phyloP scores from a whole-genome alignment of 2,113 vertebrate genomes.

The Brevimyrus niger region DNA sequence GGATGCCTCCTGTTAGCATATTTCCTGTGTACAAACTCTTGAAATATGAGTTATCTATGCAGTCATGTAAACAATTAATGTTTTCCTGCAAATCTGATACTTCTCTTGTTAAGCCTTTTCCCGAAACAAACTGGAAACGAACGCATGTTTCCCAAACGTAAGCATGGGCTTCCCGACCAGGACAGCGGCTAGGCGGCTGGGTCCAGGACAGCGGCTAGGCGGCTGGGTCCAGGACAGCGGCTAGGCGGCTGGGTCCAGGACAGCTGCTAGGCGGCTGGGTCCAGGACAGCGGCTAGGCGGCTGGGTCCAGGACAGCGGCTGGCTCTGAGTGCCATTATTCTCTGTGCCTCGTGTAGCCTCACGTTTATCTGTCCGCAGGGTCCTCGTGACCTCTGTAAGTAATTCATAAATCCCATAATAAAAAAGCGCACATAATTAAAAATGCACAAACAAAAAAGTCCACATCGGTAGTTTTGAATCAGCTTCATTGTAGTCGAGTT shows the following conservation, averaged over 20 bases:
- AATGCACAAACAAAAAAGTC: background rate
- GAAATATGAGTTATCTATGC: background rate
- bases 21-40: background rate
- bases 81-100: background rate
- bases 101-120: background rate
- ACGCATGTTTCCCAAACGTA: background rate
- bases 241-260: background rate
- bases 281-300: background rate
- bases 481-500: background rate
- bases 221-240: background rate
- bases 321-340: background rate
- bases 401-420: conserved; percentile 5
- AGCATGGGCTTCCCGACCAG: background rate
- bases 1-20: background rate
- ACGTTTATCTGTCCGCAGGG: background rate
- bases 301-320: background rate
- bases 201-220: background rate
- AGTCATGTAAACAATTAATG: background rate
- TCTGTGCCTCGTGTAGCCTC: background rate
- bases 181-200: background rate
- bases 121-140: background rate
- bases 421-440: background rate
- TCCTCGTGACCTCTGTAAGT: background rate
- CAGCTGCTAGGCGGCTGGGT: background rate
- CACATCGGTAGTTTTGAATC: background rate